phyloP scores from a whole-genome alignment of 2,888 invertebrate species.

The Dynastes grantii region DNA sequence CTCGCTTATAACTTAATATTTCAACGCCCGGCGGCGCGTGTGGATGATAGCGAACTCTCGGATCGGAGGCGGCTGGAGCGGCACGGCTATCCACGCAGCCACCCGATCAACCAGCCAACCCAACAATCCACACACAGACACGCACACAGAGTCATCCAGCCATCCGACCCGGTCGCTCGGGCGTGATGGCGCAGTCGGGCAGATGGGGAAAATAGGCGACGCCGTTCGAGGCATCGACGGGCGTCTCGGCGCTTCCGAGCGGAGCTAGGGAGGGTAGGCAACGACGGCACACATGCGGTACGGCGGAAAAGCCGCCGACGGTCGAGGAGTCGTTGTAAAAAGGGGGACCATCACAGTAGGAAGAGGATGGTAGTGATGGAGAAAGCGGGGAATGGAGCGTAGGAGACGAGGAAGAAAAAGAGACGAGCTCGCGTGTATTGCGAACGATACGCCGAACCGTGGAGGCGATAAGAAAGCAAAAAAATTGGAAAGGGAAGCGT shows the following conservation, averaged over 20 bases:
- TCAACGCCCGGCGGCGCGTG: conserved; percentile 59
- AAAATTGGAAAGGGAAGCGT: too few species aligned
- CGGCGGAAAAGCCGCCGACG: conserved; percentile 73
- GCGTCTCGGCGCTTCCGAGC: conserved; percentile 10
- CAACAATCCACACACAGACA: too few species aligned
- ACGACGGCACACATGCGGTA: background rate
- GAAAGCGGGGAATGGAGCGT: background rate
- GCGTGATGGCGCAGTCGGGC: conserved; percentile 39
- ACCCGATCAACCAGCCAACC: conserved; percentile 32
- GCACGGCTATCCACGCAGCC: conserved; percentile 48
- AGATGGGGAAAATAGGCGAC: conserved; percentile 49
- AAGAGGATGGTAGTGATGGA: conserved; percentile 35
- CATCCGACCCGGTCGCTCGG: conserved; percentile 48
- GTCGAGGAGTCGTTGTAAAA: too few species aligned
- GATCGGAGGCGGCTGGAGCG: conserved; percentile 52
- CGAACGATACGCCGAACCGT: too few species aligned
- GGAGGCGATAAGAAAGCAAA: too few species aligned
- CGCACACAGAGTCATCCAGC: conserved; percentile 1
- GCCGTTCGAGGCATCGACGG: conserved; percentile 52
- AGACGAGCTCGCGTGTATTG: too few species aligned
- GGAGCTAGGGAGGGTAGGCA: background rate
- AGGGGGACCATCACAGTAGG: conserved; percentile 68
- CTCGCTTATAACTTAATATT: conserved; percentile 60
- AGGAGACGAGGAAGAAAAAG: conserved; percentile 37
- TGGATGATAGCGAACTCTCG: conserved; percentile 52